Base-by-base conservation (phyloP, 2,888 invertebrate genomes). In the Ichneumoninae sp. region DNA sequence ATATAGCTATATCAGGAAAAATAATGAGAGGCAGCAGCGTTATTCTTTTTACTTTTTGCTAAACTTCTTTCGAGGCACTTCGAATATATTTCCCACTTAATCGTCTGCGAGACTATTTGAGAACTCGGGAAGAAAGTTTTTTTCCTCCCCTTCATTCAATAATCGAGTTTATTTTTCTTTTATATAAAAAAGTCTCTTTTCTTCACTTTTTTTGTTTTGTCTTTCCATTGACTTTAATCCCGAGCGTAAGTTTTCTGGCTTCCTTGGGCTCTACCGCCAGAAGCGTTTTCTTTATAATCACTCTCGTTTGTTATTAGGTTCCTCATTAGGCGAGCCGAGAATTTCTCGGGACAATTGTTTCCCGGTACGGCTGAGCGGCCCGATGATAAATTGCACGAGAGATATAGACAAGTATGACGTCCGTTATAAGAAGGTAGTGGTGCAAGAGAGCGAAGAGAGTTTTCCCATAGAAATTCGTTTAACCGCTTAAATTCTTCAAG, bases 391-490 rank as follows among this genome's bases (percentile, higher is more conserved):
- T 54, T 71, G 54, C 36, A 36, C 54, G 52, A 33, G 22, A 52
- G 16, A 22, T 71, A 71, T 22, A 54, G 36, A 52, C 10, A 19
- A 22, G 10, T 7, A 57, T 8, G 40, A 72, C n/a, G 57, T 26
- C 71, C 57, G 57, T 1, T 52, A 13, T 19, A 5, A 40, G 40
- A 22, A 71, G 36, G 22, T 52, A 16, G 54, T 4, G 13, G 44
- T 16, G 16, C 44, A 40, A 19, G 52, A 33, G 5, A 52, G 52
- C 26, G 0, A 22, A 57, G 54, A 22, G 8, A 26, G 54, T 26
- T 54, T 71, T 54, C 22, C 71, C 71, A 44, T 40, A 40, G 57
- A 72, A 72, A 72, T 72, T 57, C 57, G 40, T 57, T 72, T 1
- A 26, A 7, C 40, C 57, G n/a, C 26, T 8, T 60, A 72, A 72